These are phyloP conservation scores for Myathropa florea DNA, from an alignment of 2,888 invertebrate species.

Conservation along the genomic window DNA sequence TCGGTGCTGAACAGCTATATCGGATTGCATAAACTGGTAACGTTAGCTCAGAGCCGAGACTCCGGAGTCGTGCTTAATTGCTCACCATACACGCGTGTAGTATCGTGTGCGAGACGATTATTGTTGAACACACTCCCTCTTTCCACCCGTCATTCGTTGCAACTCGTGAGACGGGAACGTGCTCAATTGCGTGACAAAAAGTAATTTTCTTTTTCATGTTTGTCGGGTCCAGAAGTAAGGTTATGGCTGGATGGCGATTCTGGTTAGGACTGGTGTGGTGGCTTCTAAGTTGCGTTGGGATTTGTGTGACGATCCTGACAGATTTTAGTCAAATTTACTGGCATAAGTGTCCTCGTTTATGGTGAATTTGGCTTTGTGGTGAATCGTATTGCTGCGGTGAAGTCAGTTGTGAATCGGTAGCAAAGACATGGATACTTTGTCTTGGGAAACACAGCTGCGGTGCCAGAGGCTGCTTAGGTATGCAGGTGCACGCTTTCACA, in stretches of 20 bases:
- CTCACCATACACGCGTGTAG: slow-evolving; percentile 30
- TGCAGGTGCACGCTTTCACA: too few species aligned
- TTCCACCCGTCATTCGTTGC: background rate
- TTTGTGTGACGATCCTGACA: background rate
- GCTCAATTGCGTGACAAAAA: slow-evolving; percentile 67
- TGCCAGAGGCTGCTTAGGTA: too few species aligned
- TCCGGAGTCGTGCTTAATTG: slow-evolving; percentile 47
- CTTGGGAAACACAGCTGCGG: too few species aligned
- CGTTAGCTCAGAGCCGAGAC: slow-evolving; percentile 11
- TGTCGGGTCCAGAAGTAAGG: background rate
- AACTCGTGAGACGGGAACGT: slow-evolving; percentile 43
- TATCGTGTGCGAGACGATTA: slow-evolving; percentile 31
- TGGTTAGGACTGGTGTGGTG: background rate
- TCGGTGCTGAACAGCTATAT: slow-evolving; percentile 13
- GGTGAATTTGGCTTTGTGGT: too few species aligned
- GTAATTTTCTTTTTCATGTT: slow-evolving; percentile 46
- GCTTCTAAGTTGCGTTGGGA: background rate
- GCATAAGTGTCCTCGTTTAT: too few species aligned
- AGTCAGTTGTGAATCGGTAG: too few species aligned
- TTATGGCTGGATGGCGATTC: background rate
- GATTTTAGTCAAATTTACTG: background rate
- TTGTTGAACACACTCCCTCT: background rate
- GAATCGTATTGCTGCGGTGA: too few species aligned
- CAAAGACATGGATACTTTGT: too few species aligned
- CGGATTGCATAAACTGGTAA: slow-evolving; percentile 51